These are phyloP conservation scores for Chanos chanos DNA, from an alignment of 2,797 vertebrate species.

Conservation along the genomic window DNA sequence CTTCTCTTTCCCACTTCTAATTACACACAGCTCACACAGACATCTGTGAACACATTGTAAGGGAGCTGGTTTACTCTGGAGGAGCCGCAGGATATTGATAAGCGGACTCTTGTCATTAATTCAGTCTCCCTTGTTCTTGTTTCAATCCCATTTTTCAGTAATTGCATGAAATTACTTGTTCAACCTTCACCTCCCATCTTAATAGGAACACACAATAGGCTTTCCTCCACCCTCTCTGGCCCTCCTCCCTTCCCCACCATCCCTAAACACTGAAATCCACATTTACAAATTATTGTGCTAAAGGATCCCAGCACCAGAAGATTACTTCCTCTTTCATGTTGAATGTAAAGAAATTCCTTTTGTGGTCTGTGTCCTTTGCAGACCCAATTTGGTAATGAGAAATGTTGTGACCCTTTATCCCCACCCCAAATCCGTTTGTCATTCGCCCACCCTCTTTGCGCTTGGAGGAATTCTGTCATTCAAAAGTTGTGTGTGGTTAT, in stretches of 20 bases:
- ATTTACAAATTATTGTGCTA: slow-evolving; percentile 71
- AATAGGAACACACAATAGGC: slow-evolving; percentile 56
- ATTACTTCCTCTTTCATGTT: slow-evolving; percentile 72
- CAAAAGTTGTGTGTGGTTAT: slow-evolving; percentile 48
- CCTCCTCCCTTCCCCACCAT: slow-evolving; percentile 45
- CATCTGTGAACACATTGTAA: slow-evolving; percentile 21
- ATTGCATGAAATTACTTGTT: slow-evolving; percentile 59
- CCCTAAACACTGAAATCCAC: slow-evolving; percentile 64
- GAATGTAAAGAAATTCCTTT: slow-evolving; percentile 68
- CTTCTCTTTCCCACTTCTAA: too few species aligned
- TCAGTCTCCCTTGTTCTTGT: slow-evolving; percentile 46
- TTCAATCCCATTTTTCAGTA: slow-evolving; percentile 55
- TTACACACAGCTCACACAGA: too few species aligned
- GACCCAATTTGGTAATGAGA: slow-evolving; percentile 79
- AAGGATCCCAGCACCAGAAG: slow-evolving; percentile 65
- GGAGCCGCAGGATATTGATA: slow-evolving; percentile 40
- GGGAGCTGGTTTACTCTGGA: slow-evolving; percentile 34
- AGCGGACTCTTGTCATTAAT: slow-evolving; percentile 48
- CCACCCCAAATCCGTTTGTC: slow-evolving; percentile 64
- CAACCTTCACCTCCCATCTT: slow-evolving; percentile 54
- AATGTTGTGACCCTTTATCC: slow-evolving; percentile 63
- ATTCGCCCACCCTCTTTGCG: slow-evolving; percentile 49
- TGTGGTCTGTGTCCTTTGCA: slow-evolving; percentile 68
- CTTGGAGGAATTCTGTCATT: slow-evolving; percentile 70
- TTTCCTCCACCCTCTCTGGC: too few species aligned